Evolutionary conservation across 2,888 invertebrate species (phyloP).

Genomic region (Dioctria linearis): DNA sequence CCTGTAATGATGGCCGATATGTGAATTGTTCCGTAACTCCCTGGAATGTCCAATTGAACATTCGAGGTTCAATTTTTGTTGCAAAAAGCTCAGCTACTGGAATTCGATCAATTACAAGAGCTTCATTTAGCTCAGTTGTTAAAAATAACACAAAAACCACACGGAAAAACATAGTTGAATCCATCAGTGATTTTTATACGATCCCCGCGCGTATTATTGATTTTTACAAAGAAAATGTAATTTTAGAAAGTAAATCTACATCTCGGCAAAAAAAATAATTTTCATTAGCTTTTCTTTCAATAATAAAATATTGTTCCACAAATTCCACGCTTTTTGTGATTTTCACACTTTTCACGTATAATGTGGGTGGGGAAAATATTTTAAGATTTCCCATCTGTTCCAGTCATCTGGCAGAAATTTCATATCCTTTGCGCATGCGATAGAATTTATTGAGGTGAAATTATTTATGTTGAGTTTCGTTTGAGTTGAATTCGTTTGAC

Average conservation of each 20-base stretch:
- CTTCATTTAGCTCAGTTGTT: background rate
- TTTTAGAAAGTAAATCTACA: background rate
- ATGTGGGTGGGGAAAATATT: background rate
- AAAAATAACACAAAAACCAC: constrained; percentile 49
- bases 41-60: constrained; percentile 83
- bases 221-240: background rate
- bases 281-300: too few relatives aligned
- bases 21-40: constrained; percentile 68
- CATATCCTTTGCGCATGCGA: background rate
- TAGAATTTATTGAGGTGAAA: background rate
- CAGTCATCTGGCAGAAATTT: background rate
- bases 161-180: background rate
- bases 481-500: too few relatives aligned
- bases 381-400: constrained; percentile 1
- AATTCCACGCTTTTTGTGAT: background rate
- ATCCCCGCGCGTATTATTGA: background rate
- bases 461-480: background rate
- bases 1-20: constrained; percentile 82
- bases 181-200: background rate
- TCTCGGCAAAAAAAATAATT: too few relatives aligned
- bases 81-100: constrained; percentile 80
- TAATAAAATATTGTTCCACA: too few relatives aligned
- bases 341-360: background rate
- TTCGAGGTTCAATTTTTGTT: constrained; percentile 81
- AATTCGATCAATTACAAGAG: constrained; percentile 63